A percentile compares a stretch with the other conserved stretches of the same genome.
These are phyloP conservation scores for Strigamia crassipes DNA, from an alignment of 2,888 invertebrate species.

Conservation along the genomic window DNA sequence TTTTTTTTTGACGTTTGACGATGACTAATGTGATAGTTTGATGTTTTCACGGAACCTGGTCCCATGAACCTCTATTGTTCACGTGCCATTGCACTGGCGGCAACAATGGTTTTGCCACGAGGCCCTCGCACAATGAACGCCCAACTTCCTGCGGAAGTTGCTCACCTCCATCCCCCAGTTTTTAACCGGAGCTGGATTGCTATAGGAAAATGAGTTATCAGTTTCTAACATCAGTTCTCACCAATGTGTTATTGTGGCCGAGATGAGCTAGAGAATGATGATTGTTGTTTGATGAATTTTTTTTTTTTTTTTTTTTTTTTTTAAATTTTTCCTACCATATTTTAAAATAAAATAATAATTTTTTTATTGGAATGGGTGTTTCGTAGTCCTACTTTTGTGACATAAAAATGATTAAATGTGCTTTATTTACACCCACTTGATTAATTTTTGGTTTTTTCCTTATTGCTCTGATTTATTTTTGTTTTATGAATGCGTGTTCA, in stretches of 20 bases:
- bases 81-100: conserved; percentile 30
- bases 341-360: too few relatives aligned
- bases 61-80: conserved; percentile 40
- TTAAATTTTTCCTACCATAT: too few relatives aligned
- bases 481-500: too few relatives aligned
- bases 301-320: conserved; percentile 7
- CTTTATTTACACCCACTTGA: not conserved
- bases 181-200: conserved; percentile 31
- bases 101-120: conserved; percentile 32
- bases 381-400: not conserved
- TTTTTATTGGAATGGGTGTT: not conserved
- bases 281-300: not conserved
- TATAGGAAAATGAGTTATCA: conserved; percentile 38
- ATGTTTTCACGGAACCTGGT: conserved; percentile 42
- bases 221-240: conserved; percentile 14
- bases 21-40: conserved; percentile 19
- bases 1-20: conserved; percentile 8
- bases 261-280: conserved; percentile 40
- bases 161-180: conserved; percentile 27
- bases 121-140: conserved; percentile 27
- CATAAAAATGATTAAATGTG: not conserved
- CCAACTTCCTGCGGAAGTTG: conserved; percentile 18
- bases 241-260: conserved; percentile 16
- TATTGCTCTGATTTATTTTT: not conserved
- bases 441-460: not conserved